Evolutionary conservation across 2,113 vertebrate species (phyloP).

Genomic region (Oenanthe melanoleuca): DNA sequence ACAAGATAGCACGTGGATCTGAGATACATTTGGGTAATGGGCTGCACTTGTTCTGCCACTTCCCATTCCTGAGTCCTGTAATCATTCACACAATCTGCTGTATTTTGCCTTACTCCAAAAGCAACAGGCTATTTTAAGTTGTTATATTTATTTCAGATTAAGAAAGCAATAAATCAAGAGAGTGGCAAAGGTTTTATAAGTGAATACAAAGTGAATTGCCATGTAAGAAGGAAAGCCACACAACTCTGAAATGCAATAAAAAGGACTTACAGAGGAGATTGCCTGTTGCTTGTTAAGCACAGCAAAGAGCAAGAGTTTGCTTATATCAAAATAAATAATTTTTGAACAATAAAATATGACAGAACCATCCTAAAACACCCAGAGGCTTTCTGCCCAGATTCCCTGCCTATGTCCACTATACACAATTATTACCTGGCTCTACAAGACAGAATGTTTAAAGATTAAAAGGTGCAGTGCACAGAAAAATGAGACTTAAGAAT

Average conservation of each 20-base stretch:
- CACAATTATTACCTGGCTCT: not conserved
- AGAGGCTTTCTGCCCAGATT: not conserved
- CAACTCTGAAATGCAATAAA: conserved; percentile 10
- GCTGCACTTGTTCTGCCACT: not conserved
- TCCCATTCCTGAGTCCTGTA: not conserved
- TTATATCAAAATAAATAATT: conserved; percentile 20
- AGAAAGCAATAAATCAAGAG: conserved; percentile 33
- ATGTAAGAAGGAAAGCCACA: not conserved
- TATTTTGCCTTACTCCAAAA: not conserved
- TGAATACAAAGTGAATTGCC: not conserved
- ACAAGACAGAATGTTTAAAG: conserved; percentile 6
- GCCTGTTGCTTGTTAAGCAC: conserved; percentile 11
- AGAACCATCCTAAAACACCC: not conserved
- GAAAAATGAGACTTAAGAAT: conserved; percentile 29
- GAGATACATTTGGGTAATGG: not conserved
- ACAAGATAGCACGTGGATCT: accelerated
- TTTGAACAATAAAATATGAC: conserved; percentile 1
- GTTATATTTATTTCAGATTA: conserved; percentile 16
- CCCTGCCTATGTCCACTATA: not conserved
- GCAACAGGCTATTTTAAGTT: not conserved
- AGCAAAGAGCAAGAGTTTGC: conserved; percentile 1
- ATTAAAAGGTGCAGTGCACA: not conserved
- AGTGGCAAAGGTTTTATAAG: conserved; percentile 6
- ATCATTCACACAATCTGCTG: not conserved
- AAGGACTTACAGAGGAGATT: conserved; percentile 18